Base-by-base conservation (phyloP, 2,113 vertebrate genomes). In the Cyrtonyx montezumae region DNA sequence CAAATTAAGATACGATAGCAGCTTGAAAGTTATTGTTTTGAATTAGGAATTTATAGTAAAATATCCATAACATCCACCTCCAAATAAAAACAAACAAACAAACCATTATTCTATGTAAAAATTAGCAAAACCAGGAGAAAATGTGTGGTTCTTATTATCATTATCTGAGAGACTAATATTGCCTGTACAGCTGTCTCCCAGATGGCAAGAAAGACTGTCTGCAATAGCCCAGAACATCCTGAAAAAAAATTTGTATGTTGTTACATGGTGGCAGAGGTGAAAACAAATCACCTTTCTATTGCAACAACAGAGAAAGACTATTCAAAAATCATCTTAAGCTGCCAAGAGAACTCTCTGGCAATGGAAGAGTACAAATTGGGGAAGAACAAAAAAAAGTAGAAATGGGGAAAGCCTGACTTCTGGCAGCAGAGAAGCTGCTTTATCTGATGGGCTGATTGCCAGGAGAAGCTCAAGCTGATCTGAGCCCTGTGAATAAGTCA, bases 331-430 rank as follows among this genome's bases (percentile, higher is more conserved):
- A 8, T 48, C 59, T 67, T 20, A 4, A 48, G 55, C 30, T 76
- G 78, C 91, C 91, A 76, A 76, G 73, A 83, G 59, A 75, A 53
- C n/a, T n/a, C n/a, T 71, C 18, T 90, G 90, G 92, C 84, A 87
- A 30, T 8, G 59, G 66, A 22, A 76, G 83, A 73, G 66, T 48
- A 87, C 76, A 81, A 81, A 78, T 0, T 49, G 74, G 32, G 86
- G 66, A 88, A 93, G 79, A 85, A 90, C 42, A 81, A 81, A 70
- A 5, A 62, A 76, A 90, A 40, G 45, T 82, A 70, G 73, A 78
- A 91, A 84, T 66, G 58, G 73, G 86, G 69, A 88, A 86, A 92
- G 79, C 82, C 90, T 90, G 75, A 67, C 73, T 95, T 53, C 25
- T 88, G 88, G 82, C 82, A 93, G 76, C 3, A 46, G 78, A 88